Base-by-base conservation (phyloP, 1,140 invertebrate genomes). In the Danaus melanippus region DNA sequence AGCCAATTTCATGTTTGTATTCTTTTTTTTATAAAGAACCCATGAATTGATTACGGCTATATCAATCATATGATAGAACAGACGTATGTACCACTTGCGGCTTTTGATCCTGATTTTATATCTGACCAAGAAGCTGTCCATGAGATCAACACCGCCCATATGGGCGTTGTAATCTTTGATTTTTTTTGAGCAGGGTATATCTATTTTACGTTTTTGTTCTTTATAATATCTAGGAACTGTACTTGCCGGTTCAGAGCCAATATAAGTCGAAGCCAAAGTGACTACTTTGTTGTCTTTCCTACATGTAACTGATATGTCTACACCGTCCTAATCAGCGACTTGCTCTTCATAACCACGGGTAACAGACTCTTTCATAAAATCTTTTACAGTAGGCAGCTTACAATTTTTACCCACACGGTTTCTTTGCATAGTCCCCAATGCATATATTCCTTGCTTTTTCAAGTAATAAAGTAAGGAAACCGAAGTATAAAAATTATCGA, bases 51-150 rank as follows among this genome's bases (percentile, higher is more conserved):
- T 74, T n/a, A 69, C 41, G 15, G 65, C 48, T 17, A 77, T 60
- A 63, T 76, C 67, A 56, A 77, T 58, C 51, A 74, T 10, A 67
- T 74, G 67, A 67, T 54, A 79, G 59, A 76, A 58, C 76, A 71
- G 46, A 15, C 66, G 56, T 42, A 73, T 53, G 44, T 78, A 74
- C 71, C 71, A 79, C 58, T 74, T n/a, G n/a, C n/a, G n/a, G n/a
- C n/a, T 78, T 67, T 63, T 67, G 56, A 61, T 66, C 53, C 62
- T 74, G 3, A 82, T 66, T 62, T 17, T 54, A 77, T 80, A 56
- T 51, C 80, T 70, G 49, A 73, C 74, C 60, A 86, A 72, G 63
- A 87, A 74, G 57, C 75, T 83, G 71, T 88, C 86, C 57, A 74
- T 76, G 47, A 87, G 69, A 58, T 82, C 74, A 48, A 82, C 75